phyloP scores from a whole-genome alignment of 92 coral and sea anemone genomes.

The Desmophyllum pertusum region DNA sequence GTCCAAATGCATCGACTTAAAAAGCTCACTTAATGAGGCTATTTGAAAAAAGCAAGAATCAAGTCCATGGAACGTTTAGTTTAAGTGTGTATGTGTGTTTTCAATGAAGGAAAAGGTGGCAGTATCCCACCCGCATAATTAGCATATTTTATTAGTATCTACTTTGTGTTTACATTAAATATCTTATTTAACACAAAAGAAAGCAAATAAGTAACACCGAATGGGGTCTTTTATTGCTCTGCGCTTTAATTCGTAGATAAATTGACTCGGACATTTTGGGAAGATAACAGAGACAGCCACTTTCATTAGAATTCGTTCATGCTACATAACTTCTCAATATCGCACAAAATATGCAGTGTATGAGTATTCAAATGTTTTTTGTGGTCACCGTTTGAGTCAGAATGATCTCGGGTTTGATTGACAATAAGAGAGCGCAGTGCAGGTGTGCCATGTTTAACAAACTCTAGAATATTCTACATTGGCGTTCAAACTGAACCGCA shows the following conservation, averaged over 20 bases:
- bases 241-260: background rate
- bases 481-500: background rate
- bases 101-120: background rate
- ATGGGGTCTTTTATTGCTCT: background rate
- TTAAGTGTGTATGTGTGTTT: background rate
- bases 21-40: background rate
- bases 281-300: too few relatives aligned
- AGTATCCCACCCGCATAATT: background rate
- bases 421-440: background rate
- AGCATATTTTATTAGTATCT: background rate
- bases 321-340: background rate
- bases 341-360: background rate
- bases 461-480: background rate
- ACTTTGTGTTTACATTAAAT: background rate
- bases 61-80: too few relatives aligned
- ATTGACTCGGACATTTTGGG: too few relatives aligned
- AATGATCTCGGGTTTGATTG: background rate
- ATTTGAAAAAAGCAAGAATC: too few relatives aligned
- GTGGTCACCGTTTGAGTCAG: background rate
- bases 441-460: background rate
- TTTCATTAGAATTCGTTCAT: constrained; percentile 18
- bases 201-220: background rate
- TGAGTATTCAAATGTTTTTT: constrained; percentile 15
- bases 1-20: too few relatives aligned
- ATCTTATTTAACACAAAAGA: background rate